Base-by-base conservation (phyloP, 2,797 vertebrate species). In the Dryobates pubescens region DNA sequence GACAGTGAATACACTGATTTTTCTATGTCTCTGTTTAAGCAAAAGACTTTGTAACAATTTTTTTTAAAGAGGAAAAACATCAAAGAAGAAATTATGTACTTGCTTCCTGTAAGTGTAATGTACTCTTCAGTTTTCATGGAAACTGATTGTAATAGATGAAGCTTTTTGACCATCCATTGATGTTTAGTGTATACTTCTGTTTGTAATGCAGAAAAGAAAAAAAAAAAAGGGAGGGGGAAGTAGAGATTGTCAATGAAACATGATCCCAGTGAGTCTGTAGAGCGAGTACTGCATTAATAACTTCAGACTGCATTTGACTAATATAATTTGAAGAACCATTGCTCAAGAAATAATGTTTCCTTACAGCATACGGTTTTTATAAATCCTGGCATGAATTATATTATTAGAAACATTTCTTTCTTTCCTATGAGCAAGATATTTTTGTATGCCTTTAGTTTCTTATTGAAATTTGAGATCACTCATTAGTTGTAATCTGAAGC, bases 41-140 rank as follows among this genome's bases (percentile, higher is more conserved):
- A 96, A 99, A 99, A 97, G 98, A 98, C 98, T 99, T 99, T 99
- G 98, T 99, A 99, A 99, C 87, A 97, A 98, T 98, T 99, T 99
- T 99, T 98, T 98, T 99, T 98, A 97, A 98, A 98, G 97, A 98
- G 97, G 96, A 98, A 98, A 98, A 98, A 98, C 98, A 98, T 96
- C 96, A 92, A 97, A 98, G 98, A 99, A 98, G 90, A 98, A 97
- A 98, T 98, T 98, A 98, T 98, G 98, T 98, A 98, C 96, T 97
- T 97, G 96, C 94, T 97, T 98, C 97, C 94, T 98, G 89, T 97
- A 96, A 96, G 94, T 97, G 97, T 97, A 96, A 95, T 95, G 97
- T 93, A 96, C 97, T 92, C 93, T 93, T 97, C 97, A 91, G 90
- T 97, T 96, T 97, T 97, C 97, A 94, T 94, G 96, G 96, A 97